Evolutionary conservation across 1,140 invertebrate genomes (phyloP).

Genomic region (Microplitis mediator): DNA sequence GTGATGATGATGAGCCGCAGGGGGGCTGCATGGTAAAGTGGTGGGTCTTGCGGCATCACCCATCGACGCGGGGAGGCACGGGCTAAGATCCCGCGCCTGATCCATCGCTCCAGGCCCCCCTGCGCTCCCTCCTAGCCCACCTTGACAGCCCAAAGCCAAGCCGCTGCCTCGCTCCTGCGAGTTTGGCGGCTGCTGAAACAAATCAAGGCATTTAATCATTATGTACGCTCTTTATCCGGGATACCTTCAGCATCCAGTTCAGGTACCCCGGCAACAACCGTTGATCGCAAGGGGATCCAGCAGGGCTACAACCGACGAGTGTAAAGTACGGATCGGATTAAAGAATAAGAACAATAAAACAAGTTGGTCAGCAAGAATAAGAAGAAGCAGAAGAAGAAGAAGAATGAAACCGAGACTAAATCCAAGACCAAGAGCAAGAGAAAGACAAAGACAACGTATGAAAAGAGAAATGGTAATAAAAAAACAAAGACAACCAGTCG

Average conservation of each 20-base stretch:
- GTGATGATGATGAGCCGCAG: conserved; percentile 46
- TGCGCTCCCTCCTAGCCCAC: conserved; percentile 54
- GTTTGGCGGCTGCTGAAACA: conserved; percentile 60
- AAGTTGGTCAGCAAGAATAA: not conserved
- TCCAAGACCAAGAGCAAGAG: no score
- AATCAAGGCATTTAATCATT: conserved; percentile 33
- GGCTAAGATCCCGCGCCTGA: conserved; percentile 72
- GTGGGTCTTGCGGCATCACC: conserved; percentile 65
- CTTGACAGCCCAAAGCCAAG: conserved; percentile 58
- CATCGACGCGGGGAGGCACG: conserved; percentile 72
- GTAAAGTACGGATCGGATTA: no score
- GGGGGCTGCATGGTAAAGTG: conserved; percentile 57
- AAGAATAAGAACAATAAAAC: not conserved
- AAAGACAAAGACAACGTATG: no score
- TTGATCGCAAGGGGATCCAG: no score
- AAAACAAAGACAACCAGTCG: not conserved
- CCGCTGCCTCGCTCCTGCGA: conserved; percentile 60
- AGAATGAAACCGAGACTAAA: no score
- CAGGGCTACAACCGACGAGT: no score
- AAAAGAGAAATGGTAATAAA: not conserved
- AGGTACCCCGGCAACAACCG: no score
- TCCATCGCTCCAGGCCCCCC: conserved; percentile 69
- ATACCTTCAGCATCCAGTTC: no score
- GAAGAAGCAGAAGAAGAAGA: no score
- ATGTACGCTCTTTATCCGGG: not conserved